phyloP scores from a whole-genome alignment of 2,888 invertebrate species.

The Agrenia bidenticulata region DNA sequence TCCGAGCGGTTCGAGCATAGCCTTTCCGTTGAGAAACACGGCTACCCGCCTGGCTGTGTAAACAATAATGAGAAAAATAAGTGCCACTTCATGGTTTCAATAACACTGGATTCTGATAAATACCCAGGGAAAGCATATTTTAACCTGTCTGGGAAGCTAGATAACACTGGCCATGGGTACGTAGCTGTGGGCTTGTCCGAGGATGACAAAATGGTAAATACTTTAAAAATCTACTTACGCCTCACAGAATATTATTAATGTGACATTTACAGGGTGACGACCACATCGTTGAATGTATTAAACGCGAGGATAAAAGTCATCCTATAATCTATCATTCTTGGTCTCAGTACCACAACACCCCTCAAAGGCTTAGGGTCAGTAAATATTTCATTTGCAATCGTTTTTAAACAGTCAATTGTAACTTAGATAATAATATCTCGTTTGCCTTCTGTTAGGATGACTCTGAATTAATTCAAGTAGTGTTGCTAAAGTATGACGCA shows the following conservation, averaged over 20 bases:
- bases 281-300: constrained; percentile 32
- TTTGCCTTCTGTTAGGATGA: constrained; percentile 11
- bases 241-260: neutral
- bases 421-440: no score
- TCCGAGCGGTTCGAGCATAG: neutral
- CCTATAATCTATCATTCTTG: constrained; percentile 24
- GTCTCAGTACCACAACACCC: neutral
- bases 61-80: neutral
- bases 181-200: constrained; percentile 39
- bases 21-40: constrained; percentile 21
- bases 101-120: constrained; percentile 1
- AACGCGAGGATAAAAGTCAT: neutral
- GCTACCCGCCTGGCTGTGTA: constrained; percentile 25
- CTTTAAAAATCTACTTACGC: constrained; percentile 4
- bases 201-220: constrained; percentile 35
- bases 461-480: constrained; percentile 13
- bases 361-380: constrained; percentile 21
- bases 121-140: constrained; percentile 11
- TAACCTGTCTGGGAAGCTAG: constrained; percentile 18
- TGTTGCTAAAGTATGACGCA: neutral
- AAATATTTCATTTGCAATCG: no score
- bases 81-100: constrained; percentile 29
- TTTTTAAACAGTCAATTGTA: no score
- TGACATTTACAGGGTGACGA: constrained; percentile 25
- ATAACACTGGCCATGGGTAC: constrained; percentile 25